Percentiles rank a stretch among this genome's conserved stretches.
phyloP scores from a whole-genome alignment of 2,888 invertebrate genomes.

The Stenodema calcarata region DNA sequence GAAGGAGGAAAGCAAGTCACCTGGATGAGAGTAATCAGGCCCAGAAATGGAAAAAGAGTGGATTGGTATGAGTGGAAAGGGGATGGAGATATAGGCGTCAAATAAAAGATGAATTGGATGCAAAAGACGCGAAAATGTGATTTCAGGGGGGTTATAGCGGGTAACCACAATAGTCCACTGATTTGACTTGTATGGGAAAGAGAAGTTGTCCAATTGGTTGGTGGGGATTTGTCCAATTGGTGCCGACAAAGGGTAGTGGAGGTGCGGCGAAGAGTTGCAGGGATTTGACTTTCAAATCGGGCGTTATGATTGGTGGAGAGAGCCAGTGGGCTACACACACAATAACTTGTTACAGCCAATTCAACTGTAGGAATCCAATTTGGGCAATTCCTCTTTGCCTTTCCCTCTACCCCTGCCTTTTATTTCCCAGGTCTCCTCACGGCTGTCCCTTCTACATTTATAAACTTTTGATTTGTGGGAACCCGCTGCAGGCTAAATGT shows the following conservation, averaged over 20 bases:
- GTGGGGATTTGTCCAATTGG: constrained; percentile 41
- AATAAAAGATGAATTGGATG: constrained; percentile 48
- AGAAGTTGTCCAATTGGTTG: constrained; percentile 48
- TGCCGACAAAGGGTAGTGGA: constrained; percentile 8
- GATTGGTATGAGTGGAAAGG: background rate
- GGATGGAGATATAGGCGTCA: constrained; percentile 10
- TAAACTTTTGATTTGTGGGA: background rate
- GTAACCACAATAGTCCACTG: constrained; percentile 47
- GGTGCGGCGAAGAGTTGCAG: background rate
- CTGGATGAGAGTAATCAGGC: background rate
- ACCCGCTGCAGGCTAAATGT: constrained; percentile 34
- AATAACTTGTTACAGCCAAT: constrained; percentile 57
- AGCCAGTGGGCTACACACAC: constrained; percentile 48
- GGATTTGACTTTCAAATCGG: constrained; percentile 51
- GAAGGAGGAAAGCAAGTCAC: background rate
- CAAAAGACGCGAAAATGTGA: constrained; percentile 44
- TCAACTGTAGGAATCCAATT: constrained; percentile 55
- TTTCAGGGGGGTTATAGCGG: constrained; percentile 37
- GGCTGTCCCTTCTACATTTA: constrained; percentile 25
- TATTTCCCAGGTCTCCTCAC: constrained; percentile 12
- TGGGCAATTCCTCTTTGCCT: constrained; percentile 54
- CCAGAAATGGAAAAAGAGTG: background rate
- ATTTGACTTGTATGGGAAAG: constrained; percentile 49
- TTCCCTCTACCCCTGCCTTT: constrained; percentile 8
- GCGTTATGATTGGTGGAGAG: constrained; percentile 55